A percentile compares a stretch with the other conserved stretches of the same genome.
phyloP scores from a whole-genome alignment of 1,140 invertebrate species.

The Trichomalopsis sarcophagae region DNA sequence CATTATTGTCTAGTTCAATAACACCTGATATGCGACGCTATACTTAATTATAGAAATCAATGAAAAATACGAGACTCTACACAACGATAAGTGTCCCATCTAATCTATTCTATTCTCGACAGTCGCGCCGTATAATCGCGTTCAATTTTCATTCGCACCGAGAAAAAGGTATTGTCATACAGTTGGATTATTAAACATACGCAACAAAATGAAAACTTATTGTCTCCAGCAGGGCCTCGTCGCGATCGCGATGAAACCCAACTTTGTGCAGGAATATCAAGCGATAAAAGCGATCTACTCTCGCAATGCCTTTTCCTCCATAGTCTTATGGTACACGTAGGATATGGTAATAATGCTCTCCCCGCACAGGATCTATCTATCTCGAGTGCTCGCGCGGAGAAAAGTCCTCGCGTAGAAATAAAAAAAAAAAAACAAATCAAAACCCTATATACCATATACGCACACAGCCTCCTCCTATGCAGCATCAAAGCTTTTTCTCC shows the following conservation, averaged over 20 bases:
- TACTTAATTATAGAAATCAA: neutral
- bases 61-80: neutral
- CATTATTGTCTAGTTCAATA: conserved; percentile 41
- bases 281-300: neutral
- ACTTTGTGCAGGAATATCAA: no score
- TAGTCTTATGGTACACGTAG: neutral
- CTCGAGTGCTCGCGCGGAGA: neutral
- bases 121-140: no score
- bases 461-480: no score
- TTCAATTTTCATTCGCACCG: neutral
- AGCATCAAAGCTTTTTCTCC: no score
- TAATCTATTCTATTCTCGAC: neutral
- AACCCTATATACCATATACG: no score
- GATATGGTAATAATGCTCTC: neutral
- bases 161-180: neutral
- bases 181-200: no score
- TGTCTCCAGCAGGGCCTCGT: no score
- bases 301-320: neutral
- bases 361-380: neutral
- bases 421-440: no score
- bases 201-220: neutral
- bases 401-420: neutral
- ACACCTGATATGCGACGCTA: neutral
- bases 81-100: neutral
- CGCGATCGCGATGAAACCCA: no score